These are phyloP conservation scores for Agriopis leucophaearia DNA, from an alignment of 2,888 invertebrate species.

Conservation along the genomic window DNA sequence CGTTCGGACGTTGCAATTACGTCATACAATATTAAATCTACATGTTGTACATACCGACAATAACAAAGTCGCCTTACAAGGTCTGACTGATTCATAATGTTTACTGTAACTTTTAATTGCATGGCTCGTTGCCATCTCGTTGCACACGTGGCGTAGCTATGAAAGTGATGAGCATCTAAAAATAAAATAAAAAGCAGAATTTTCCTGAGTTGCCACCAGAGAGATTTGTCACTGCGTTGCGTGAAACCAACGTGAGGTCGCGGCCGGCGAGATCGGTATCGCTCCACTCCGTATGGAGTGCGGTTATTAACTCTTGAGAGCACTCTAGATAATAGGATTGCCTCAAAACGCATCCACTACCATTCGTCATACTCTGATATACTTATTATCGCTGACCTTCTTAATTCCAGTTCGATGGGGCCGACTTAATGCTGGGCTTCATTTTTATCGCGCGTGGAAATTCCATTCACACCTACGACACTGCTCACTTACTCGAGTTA, in stretches of 20 bases:
- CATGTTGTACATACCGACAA: too few species aligned
- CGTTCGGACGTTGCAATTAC: too few species aligned
- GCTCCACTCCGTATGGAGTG: constrained; percentile 69
- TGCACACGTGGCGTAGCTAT: too few species aligned
- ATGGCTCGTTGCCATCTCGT: too few species aligned
- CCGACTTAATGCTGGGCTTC: constrained; percentile 26
- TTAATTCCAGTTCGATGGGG: constrained; percentile 42
- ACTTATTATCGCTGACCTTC: constrained; percentile 56
- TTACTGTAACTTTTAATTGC: too few species aligned
- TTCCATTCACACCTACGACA: constrained; percentile 23
- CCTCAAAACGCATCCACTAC: constrained; percentile 63
- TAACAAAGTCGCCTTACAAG: too few species aligned
- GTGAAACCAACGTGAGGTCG: constrained; percentile 1
- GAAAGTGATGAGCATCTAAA: background rate
- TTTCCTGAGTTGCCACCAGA: background rate
- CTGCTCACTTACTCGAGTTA: background rate
- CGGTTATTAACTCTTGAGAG: constrained; percentile 79
- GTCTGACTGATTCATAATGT: too few species aligned
- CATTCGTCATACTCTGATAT: constrained; percentile 57
- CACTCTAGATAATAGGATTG: constrained; percentile 84
- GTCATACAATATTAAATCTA: too few species aligned
- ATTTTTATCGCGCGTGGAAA: constrained; percentile 9
- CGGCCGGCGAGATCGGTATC: constrained; percentile 67
- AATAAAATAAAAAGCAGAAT: background rate
- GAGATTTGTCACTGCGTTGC: constrained; percentile 17